phyloP scores from a whole-genome alignment of 2,888 invertebrate genomes.

The Ceriagrion tenellum region DNA sequence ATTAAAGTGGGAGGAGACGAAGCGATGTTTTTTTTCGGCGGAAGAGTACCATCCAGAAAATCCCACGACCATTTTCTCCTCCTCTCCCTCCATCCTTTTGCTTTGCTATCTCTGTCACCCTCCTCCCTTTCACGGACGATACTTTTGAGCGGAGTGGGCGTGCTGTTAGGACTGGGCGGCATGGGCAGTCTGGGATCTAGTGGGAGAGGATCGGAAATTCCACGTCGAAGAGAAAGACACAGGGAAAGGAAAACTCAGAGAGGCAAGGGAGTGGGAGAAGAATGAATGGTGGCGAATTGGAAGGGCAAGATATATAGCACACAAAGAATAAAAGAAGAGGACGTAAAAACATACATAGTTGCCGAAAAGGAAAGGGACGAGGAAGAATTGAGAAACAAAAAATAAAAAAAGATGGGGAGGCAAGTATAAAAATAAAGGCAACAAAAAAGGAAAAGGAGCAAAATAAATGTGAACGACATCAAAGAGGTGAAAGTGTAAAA shows the following conservation, averaged over 20 bases:
- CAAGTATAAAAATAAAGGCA: no score
- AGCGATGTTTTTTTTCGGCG: neutral
- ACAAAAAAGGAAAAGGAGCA: no score
- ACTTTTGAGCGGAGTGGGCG: neutral
- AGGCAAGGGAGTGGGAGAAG: neutral
- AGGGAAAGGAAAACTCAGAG: neutral
- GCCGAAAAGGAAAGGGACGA: neutral
- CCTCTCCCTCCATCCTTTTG: neutral
- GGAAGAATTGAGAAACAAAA: neutral
- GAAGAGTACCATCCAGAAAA: neutral
- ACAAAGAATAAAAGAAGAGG: no score
- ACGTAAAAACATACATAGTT: no score
- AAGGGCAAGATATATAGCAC: no score
- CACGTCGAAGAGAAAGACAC: neutral
- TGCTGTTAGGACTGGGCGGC: neutral
- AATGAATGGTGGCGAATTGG: no score
- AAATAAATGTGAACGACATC: no score
- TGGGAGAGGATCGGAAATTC: constrained; percentile 47
- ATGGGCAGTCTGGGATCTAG: neutral
- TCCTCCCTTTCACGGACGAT: neutral
- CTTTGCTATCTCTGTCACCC: neutral
- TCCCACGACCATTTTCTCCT: neutral
- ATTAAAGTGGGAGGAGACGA: neutral
- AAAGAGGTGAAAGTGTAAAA: no score
- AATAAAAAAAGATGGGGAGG: neutral